Conservation (phyloP, 23 tunicate genomes). For the Phallusia fumigata region DNA sequence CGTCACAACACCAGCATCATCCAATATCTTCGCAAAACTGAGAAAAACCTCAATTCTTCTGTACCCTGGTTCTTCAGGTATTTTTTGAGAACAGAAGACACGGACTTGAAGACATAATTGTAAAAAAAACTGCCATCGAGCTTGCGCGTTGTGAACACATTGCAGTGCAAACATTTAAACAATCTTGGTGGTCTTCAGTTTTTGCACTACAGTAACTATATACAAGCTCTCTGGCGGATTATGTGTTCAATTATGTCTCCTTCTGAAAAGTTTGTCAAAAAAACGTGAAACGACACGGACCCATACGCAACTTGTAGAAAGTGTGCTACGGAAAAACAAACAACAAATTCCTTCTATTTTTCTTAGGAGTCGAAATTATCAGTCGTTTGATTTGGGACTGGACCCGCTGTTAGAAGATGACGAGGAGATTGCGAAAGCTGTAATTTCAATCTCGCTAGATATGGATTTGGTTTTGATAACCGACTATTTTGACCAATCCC, state of each 20-base stretch:
- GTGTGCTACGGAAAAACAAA: too few relatives aligned
- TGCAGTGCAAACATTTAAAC: too few relatives aligned
- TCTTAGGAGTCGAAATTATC: conserved; percentile 27
- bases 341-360: too few relatives aligned
- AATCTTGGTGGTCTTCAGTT: too few relatives aligned
- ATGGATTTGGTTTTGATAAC: conserved; percentile 23
- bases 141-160: too few relatives aligned
- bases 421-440: background rate
- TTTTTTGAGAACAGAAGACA: background rate
- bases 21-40: conserved; percentile 17
- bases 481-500: conserved; percentile 32
- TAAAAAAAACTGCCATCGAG: too few relatives aligned
- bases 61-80: conserved; percentile 57
- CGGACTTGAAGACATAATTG: background rate
- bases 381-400: conserved; percentile 23
- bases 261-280: too few relatives aligned
- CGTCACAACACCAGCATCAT: background rate
- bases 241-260: too few relatives aligned
- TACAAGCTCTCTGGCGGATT: too few relatives aligned
- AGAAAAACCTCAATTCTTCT: conserved; percentile 20
- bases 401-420: conserved; percentile 14
- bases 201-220: too few relatives aligned
- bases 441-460: background rate
- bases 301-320: too few relatives aligned
- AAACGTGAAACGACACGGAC: too few relatives aligned